Conservation (phyloP, 2,113 vertebrate species). For the Trochalopteron elliotii region DNA sequence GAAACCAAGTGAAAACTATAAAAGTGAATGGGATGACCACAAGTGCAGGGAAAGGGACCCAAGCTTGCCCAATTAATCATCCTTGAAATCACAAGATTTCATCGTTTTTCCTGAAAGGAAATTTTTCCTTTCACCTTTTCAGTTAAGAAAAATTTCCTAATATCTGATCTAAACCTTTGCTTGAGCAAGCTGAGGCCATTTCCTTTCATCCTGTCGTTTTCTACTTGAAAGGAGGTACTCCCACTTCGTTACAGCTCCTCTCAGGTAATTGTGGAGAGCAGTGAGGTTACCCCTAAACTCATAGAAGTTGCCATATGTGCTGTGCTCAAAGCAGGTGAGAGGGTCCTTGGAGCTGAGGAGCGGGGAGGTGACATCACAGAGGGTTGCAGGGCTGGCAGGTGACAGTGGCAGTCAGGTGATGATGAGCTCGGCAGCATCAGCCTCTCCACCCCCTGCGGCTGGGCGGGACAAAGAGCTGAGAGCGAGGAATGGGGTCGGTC, state of each 20-base stretch:
- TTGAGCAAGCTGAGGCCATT: not conserved
- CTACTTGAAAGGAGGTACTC: not conserved
- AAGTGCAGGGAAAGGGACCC: not conserved
- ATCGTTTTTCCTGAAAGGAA: not conserved
- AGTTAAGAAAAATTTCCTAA: not conserved
- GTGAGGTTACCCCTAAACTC: not conserved
- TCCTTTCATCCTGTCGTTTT: not conserved
- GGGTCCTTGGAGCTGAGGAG: not conserved
- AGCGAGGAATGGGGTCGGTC: accelerated
- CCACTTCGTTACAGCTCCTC: not conserved
- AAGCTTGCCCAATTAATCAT: not conserved
- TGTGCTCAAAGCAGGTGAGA: not conserved
- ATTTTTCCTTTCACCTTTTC: not conserved
- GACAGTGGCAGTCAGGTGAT: not conserved
- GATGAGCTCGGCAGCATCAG: not conserved
- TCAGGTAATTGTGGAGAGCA: not conserved
- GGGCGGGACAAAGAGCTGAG: not conserved
- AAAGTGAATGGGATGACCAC: not conserved
- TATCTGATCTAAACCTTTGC: not conserved
- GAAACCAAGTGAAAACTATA: not conserved
- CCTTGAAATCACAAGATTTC: not conserved
- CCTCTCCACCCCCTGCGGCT: accelerated
- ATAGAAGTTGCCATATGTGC: too few species aligned
- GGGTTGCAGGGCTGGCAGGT: accelerated
- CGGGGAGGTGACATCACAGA: not conserved